Evolutionary conservation across 2,888 invertebrate species (phyloP).

Genomic region (Troides helena): DNA sequence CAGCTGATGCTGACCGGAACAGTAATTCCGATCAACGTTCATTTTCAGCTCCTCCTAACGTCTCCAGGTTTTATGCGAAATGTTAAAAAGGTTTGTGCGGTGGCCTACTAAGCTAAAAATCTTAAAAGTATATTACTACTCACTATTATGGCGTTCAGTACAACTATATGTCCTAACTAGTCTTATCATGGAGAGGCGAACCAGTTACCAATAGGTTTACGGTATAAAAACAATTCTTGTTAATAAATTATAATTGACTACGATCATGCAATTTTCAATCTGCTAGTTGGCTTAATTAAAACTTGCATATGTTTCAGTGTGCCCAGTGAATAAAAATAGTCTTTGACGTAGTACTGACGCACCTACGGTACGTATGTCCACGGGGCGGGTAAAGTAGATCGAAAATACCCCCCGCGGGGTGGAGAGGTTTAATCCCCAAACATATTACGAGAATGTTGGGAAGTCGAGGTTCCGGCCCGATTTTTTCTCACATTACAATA

Average conservation of each 20-base stretch:
- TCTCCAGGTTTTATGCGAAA: no score
- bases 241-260: not conserved
- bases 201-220: no score
- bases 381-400: constrained; percentile 61
- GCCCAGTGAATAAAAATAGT: constrained; percentile 35
- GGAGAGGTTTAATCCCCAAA: constrained; percentile 64
- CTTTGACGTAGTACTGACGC: constrained; percentile 40
- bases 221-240: not conserved
- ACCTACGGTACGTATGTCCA: constrained; percentile 68
- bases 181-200: no score
- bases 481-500: constrained; percentile 49
- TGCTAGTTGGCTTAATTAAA: constrained; percentile 8
- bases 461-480: constrained; percentile 56
- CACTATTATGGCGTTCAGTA: no score
- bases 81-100: no score
- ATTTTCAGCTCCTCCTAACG: no score
- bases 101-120: no score
- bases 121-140: no score
- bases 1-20: no score
- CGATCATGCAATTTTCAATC: not conserved
- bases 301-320: constrained; percentile 2
- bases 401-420: constrained; percentile 66
- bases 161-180: no score
- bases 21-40: no score
- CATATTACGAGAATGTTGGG: constrained; percentile 69